Evolutionary conservation across 1,140 invertebrate genomes (phyloP).

Genomic region (Pogonomyrmex californicus): DNA sequence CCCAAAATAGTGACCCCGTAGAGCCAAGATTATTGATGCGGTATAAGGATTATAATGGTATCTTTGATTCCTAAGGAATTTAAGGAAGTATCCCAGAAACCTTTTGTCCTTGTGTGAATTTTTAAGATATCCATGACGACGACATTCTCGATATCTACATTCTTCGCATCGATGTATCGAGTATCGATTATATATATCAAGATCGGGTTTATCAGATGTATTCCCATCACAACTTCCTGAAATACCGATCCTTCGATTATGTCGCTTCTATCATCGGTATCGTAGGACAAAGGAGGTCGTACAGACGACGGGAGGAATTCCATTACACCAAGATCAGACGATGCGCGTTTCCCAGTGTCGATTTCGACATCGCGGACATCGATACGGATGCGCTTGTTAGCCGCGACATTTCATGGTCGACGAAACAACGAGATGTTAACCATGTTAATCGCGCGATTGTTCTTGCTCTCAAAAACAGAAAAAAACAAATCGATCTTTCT

Average conservation of each 20-base stretch:
- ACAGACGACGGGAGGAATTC: conserved; percentile 31
- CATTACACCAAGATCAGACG: conserved; percentile 1
- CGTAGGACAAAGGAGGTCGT: conserved; percentile 64
- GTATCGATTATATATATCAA: too few species aligned
- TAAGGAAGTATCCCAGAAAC: too few species aligned
- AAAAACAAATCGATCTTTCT: neutral
- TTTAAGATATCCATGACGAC: neutral
- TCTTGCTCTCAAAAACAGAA: neutral
- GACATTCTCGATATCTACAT: conserved; percentile 34
- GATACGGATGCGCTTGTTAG: conserved; percentile 51
- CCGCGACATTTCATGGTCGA: conserved; percentile 20
- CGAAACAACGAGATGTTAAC: neutral
- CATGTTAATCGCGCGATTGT: neutral
- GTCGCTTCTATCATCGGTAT: conserved; percentile 65
- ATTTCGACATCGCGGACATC: conserved; percentile 1
- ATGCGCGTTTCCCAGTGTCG: conserved; percentile 17
- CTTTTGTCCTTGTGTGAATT: too few species aligned
- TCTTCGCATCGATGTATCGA: too few species aligned
- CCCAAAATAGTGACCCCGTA: too few species aligned
- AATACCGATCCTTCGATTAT: conserved; percentile 73
- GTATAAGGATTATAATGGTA: too few species aligned
- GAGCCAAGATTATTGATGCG: too few species aligned
- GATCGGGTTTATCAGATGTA: conserved; percentile 63
- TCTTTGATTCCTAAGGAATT: too few species aligned
- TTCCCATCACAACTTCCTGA: conserved; percentile 56